phyloP scores from a whole-genome alignment of 2,888 invertebrate genomes.

The Plutella xylostella region DNA sequence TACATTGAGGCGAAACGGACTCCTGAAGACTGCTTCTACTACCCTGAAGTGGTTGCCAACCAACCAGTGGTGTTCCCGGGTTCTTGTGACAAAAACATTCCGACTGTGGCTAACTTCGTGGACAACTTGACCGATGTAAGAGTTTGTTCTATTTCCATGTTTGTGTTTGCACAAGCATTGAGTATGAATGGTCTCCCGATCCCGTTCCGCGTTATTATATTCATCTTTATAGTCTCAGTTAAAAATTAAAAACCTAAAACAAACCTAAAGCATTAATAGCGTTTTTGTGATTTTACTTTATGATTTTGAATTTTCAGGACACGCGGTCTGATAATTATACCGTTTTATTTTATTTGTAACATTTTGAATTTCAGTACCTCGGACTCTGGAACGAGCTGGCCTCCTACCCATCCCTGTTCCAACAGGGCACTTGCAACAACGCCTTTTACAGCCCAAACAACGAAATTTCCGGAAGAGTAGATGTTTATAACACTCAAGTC shows the following conservation, averaged over 20 bases:
- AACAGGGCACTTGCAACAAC: constrained; percentile 22
- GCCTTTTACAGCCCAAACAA: constrained; percentile 18
- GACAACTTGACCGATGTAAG: no score
- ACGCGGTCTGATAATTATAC: no score
- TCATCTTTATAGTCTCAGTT: no score
- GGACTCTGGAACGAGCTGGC: constrained; percentile 16
- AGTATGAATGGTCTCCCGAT: no score
- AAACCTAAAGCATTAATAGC: no score
- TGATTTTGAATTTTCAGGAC: no score
- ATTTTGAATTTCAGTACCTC: constrained; percentile 13
- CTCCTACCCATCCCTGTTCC: constrained; percentile 17
- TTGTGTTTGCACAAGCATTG: no score
- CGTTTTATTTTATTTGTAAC: no score
- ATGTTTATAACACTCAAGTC: constrained; percentile 38
- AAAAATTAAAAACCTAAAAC: no score
- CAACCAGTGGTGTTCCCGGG: constrained; percentile 28
- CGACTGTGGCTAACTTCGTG: constrained; percentile 34
- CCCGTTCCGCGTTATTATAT: no score
- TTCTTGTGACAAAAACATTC: constrained; percentile 34
- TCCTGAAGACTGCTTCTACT: constrained; percentile 42
- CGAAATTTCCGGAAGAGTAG: constrained; percentile 24
- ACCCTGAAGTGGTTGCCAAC: constrained; percentile 24
- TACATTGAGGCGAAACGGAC: constrained; percentile 36
- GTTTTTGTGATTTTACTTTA: no score
- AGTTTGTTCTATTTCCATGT: no score